Evolutionary conservation across 2,113 vertebrate species (phyloP), one percentile per base, ranked within the genome.

Genomic region (Oncorhynchus keta): DNA sequence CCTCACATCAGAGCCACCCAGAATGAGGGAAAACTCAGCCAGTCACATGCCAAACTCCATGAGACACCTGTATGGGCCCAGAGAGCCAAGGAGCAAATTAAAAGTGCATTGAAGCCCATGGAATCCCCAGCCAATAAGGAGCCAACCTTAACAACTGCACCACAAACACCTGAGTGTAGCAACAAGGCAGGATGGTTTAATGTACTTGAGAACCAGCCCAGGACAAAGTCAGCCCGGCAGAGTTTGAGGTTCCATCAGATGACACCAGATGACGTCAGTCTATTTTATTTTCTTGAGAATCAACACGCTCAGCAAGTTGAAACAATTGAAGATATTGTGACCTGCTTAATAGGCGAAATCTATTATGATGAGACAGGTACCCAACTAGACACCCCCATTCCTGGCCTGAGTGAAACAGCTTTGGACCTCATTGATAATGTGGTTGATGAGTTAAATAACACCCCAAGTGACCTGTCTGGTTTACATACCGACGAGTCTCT

Each of bases 351-450:
- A 20, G 66, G 51, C 48, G 24, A 69, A 11, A 39, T 76, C 5
- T 59, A 69, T 32, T 57, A 13, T 11, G 30, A 73, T 68, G 45
- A 20, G 26, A 16, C 18, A 18, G 20, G 55, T n/a, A 12, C n/a
- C 20, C 24, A 30, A 1, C 20, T 20, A n/a, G 28, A 13, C 30
- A 3, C 28, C 20, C 22, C 20, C n/a, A 75, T 48, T 68, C 65
- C 28, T 4, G 14, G 12, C 20, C 20, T 35, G 9, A 68, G 30
- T 61, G 28, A 28, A n/a, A 22, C 65, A 13, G 32, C 66, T 30
- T 4, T 69, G 55, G 35, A 68, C n/a, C 26, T 69, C 32, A 32
- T 76, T 39, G 74, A 76, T 51, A 11, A 35, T 35, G 49, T 76
- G 48, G 16, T 69, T 35, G 12, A 13, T 30, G 65, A 76, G 65